Conservation (phyloP, 2,797 vertebrate genomes). For the Mycteria americana region DNA sequence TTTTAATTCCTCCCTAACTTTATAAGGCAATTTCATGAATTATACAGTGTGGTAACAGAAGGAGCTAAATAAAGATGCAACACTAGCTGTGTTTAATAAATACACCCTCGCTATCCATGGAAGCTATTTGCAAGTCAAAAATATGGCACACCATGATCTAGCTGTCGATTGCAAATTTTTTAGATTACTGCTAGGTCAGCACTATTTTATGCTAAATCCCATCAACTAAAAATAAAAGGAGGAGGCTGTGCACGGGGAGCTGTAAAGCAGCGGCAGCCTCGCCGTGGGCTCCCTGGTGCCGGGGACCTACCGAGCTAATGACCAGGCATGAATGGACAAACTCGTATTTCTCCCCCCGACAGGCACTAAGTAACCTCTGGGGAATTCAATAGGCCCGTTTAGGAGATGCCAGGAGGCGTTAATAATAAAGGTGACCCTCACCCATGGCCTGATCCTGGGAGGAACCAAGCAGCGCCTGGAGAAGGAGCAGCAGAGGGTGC, state of each 20-base stretch:
- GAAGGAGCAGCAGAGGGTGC: neutral
- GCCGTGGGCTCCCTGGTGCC: neutral
- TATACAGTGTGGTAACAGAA: conserved; percentile 70
- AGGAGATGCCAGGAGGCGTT: neutral
- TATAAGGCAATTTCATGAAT: conserved; percentile 71
- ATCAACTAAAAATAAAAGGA: conserved; percentile 34
- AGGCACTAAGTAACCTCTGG: neutral
- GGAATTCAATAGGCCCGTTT: neutral
- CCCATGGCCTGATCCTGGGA: neutral
- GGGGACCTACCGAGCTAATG: rapidly evolving
- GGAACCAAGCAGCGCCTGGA: rapidly evolving
- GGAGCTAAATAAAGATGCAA: conserved; percentile 82
- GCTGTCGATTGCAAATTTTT: conserved; percentile 75
- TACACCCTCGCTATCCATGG: conserved; percentile 75
- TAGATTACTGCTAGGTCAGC: conserved; percentile 79
- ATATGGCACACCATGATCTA: conserved; percentile 69
- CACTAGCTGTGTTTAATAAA: conserved; percentile 82
- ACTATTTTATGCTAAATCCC: conserved; percentile 59
- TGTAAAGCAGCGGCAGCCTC: neutral
- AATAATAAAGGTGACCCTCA: neutral
- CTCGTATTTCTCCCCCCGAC: neutral
- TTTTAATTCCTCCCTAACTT: conserved; percentile 37
- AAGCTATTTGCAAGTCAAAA: conserved; percentile 79
- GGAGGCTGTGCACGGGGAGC: neutral
- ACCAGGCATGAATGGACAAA: neutral